phyloP scores from a whole-genome alignment of 2,888 invertebrate genomes.

The Bombylius discolor region DNA sequence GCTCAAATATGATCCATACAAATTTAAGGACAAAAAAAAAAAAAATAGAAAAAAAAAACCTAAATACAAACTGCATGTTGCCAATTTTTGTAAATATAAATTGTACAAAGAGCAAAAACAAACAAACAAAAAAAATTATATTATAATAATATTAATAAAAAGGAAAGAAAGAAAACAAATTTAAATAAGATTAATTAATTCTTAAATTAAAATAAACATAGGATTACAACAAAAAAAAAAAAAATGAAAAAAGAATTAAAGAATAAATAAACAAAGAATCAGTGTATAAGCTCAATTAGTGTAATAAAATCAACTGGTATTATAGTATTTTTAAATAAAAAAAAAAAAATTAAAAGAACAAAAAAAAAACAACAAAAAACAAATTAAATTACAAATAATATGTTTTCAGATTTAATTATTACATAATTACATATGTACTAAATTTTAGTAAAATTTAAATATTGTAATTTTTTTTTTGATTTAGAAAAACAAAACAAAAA shows the following conservation, averaged over 20 bases:
- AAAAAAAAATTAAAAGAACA: not conserved
- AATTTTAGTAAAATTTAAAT: too few species aligned
- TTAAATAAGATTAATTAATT: not conserved
- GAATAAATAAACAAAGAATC: not conserved
- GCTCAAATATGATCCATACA: too few species aligned
- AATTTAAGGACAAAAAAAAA: not conserved
- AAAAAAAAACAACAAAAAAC: too few species aligned
- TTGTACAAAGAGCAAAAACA: slow-evolving; percentile 6
- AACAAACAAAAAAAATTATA: not conserved
- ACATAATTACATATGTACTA: too few species aligned
- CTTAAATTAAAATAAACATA: not conserved
- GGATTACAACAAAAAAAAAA: not conserved
- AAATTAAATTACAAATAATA: too few species aligned
- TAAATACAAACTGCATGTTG: not conserved
- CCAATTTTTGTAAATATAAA: slow-evolving; percentile 10
- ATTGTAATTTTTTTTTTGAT: too few species aligned
- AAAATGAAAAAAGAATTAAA: not conserved
- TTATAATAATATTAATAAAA: not conserved
- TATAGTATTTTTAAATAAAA: not conserved
- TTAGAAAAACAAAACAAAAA: too few species aligned
- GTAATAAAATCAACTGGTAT: too few species aligned
- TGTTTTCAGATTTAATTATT: too few species aligned
- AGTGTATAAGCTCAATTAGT: not conserved
- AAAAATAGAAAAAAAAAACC: not conserved
- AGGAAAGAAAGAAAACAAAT: not conserved